Base-by-base conservation (phyloP, 2,797 vertebrate genomes). In the Halcyon smyrnensis region DNA sequence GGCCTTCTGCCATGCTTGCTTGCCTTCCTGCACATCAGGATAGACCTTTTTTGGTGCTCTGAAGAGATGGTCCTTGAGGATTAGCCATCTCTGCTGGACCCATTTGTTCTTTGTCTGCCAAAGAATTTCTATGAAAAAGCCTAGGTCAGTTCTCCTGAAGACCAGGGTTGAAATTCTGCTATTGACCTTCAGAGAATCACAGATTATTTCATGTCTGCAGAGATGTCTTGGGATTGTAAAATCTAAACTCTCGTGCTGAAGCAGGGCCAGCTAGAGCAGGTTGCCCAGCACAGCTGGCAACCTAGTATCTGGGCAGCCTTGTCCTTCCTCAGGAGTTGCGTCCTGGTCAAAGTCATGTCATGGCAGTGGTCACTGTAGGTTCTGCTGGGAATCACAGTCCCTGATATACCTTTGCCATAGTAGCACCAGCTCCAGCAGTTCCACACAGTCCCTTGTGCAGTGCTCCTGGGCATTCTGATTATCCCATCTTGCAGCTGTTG, bases 211-310 rank as follows among this genome's bases (percentile, higher is more conserved):
- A 19, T 17, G 53, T 54, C 32, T n/a, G 18, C 30, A 54, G 30
- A 30, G 17, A n/a, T 54, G 51, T 53, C 51, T 53, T 53, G 53
- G n/a, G 30, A 54, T n/a, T 54, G 48, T 50, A 21, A 50, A 50
- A 13, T 24, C 56, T 34, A 64, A 53, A 15, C 21, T 74, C 13
- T 68, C 11, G 32, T 78, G 25, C 16, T 65, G 23, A 74, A 37
- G 28, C 14, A 41, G 1, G 0, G 12, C 56, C n/a, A 77, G 2
- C 16, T 27, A 30, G 16, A 50, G 51, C 5, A 21, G 9, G 32
- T 77, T 57, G 12, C 15, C 30, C 12, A 48, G 36, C 8, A 34
- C 2, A 32, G 14, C 48, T 79, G 32, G 12, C 7, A 63, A 32
- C 19, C 20, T 54, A 30, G 9, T 39, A 79, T 5, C 20, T 36